Evolutionary conservation across 2,797 vertebrate genomes (phyloP).

Genomic region (Poecile montanus): DNA sequence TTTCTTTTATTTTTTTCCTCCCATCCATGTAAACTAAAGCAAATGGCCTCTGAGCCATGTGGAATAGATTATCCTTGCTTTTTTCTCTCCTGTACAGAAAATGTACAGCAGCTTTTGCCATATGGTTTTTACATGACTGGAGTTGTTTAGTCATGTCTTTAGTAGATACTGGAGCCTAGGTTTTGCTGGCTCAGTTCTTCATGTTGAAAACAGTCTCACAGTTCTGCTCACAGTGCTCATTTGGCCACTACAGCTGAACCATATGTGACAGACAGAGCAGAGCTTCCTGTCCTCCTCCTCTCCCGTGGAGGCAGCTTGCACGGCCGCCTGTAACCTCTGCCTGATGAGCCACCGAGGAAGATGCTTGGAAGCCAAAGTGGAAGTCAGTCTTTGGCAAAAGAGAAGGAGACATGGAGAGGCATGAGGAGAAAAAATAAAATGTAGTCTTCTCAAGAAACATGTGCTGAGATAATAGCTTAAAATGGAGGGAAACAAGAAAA

Average conservation of each 20-base stretch:
- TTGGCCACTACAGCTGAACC: neutral
- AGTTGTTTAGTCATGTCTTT: constrained; percentile 55
- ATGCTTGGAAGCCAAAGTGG: neutral
- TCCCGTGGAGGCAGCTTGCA: neutral
- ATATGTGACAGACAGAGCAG: neutral
- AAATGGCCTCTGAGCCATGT: constrained; percentile 5
- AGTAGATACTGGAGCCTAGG: neutral
- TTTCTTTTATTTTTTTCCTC: neutral
- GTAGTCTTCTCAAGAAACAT: neutral
- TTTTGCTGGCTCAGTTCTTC: constrained; percentile 46
- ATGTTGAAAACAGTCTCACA: constrained; percentile 6
- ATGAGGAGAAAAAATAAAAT: neutral
- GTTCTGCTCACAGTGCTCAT: neutral
- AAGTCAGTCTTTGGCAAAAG: neutral
- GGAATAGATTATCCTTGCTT: constrained; percentile 22
- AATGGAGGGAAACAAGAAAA: neutral
- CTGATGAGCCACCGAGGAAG: neutral
- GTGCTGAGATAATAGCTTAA: neutral
- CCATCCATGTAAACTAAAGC: neutral
- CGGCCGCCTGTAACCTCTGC: rapidly evolving
- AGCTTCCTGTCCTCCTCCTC: neutral
- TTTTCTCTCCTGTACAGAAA: neutral
- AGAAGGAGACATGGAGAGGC: neutral
- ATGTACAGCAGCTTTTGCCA: neutral
- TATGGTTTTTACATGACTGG: constrained; percentile 28